These are phyloP conservation scores for Sebastes cheni DNA, from an alignment of 2,797 vertebrate species.

Conservation along the genomic window DNA sequence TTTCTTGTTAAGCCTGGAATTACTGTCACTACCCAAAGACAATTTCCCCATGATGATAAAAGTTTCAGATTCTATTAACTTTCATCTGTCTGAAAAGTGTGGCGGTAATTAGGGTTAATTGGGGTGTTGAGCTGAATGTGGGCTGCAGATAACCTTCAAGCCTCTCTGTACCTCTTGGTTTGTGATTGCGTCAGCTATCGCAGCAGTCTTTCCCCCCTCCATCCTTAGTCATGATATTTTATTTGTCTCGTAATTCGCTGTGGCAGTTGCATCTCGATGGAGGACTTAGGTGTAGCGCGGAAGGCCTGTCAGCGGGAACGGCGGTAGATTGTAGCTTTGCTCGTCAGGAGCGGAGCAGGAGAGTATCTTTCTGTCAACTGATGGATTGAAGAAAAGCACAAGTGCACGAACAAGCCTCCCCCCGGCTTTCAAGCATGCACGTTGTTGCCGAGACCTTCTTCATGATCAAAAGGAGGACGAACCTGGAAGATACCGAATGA, in stretches of 20 bases:
- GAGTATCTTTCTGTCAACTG: slow-evolving; percentile 57
- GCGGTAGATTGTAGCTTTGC: slow-evolving; percentile 39
- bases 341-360: slow-evolving; percentile 45
- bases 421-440: slow-evolving; percentile 70
- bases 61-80: slow-evolving; percentile 76
- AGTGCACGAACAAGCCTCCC: slow-evolving; percentile 69
- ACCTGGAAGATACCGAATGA: slow-evolving; percentile 81
- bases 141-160: slow-evolving; percentile 73
- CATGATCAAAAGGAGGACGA: slow-evolving; percentile 80
- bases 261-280: slow-evolving; percentile 52
- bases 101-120: slow-evolving; percentile 80
- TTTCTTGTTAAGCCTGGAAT: slow-evolving; percentile 71
- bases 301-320: slow-evolving; percentile 46
- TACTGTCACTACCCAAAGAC: slow-evolving; percentile 69
- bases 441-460: slow-evolving; percentile 74
- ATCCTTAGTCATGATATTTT: slow-evolving; percentile 42
- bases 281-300: slow-evolving; percentile 28
- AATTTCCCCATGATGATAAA: slow-evolving; percentile 71
- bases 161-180: slow-evolving; percentile 62
- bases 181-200: slow-evolving; percentile 65
- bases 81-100: slow-evolving; percentile 65
- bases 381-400: slow-evolving; percentile 68
- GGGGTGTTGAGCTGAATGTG: slow-evolving; percentile 67
- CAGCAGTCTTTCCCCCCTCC: slow-evolving; percentile 28
- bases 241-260: slow-evolving; percentile 43